Evolutionary conservation across 2,888 invertebrate species (phyloP).

Genomic region (Gastracanthus pulcherrimus): DNA sequence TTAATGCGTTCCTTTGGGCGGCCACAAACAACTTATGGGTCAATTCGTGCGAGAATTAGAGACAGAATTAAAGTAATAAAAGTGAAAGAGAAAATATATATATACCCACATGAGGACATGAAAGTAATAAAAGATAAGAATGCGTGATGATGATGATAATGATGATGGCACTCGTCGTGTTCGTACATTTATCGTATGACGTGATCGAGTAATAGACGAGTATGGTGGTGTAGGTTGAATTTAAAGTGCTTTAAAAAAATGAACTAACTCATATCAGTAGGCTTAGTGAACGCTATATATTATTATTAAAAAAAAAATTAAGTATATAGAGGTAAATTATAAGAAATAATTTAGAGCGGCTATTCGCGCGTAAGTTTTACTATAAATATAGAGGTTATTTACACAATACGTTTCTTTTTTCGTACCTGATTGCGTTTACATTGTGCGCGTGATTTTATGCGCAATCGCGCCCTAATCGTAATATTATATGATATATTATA

Average conservation of each 20-base stretch:
- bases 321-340: slow-evolving; percentile 34
- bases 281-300: slow-evolving; percentile 68
- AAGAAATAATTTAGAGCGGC: slow-evolving; percentile 60
- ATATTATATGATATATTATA: slow-evolving; percentile 28
- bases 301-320: slow-evolving; percentile 48
- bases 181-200: no score
- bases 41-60: neutral
- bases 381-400: slow-evolving; percentile 56
- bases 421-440: slow-evolving; percentile 60
- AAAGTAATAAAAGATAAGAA: slow-evolving; percentile 23
- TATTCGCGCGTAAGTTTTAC: slow-evolving; percentile 62
- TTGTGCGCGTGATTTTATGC: slow-evolving; percentile 48
- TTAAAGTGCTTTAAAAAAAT: slow-evolving; percentile 76
- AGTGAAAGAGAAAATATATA: neutral
- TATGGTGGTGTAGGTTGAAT: slow-evolving; percentile 71
- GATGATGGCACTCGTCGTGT: neutral
- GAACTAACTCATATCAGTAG: slow-evolving; percentile 76
- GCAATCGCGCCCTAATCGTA: slow-evolving; percentile 37
- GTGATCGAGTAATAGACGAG: neutral
- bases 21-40: neutral
- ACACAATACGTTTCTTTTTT: slow-evolving; percentile 56
- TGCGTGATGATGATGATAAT: slow-evolving; percentile 33
- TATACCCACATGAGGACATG: slow-evolving; percentile 17
- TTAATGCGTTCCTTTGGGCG: no score
- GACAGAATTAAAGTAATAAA: neutral